Evolutionary conservation across 2,888 invertebrate species (phyloP), one percentile per base, ranked within the genome.

Genomic region (Himalopsyche anomala): DNA sequence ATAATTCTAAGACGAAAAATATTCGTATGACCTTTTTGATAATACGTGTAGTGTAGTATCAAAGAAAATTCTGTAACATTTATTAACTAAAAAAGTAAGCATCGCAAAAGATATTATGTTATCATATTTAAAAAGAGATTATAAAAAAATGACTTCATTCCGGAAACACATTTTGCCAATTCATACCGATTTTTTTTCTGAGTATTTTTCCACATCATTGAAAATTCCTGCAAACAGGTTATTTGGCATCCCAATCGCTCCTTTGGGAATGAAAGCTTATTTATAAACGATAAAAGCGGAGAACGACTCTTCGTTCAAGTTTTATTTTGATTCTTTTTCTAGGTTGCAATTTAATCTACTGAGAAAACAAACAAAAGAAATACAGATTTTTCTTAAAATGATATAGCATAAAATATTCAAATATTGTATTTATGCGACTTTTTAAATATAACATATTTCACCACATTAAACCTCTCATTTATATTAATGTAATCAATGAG

Each of bases 161-260:
- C 17, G 8, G 45, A 45, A 45, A 45, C 11, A 5, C 45, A 45
- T 45, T 45, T 11, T 45, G 4, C 45, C 45, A 11, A 45, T 45
- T 45, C 45, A 9, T 3, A 45, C 9, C 9, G n/a, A 80, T 55
- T 83, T 38, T 87, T 80, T 83, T 83, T 81, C 28, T 19, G 87
- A 85, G 84, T 85, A 85, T 86, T 83, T 87, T 86, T 86, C 85
- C 87, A 86, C 87, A 42, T 84, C 85, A 82, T 82, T 42, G 83
- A 81, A 84, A 45, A 80, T 15, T 42, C 80, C 51, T 82, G 42
- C 12, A 36, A 80, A 56, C 81, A 74, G 62, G 74, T 45, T 87
- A 81, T 86, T 86, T 83, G 56, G 56, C 81, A 55, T 80, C 28
- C 42, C 84, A 81, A 86, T 87, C 84, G 81, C 55, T 86, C 87